Conservation (phyloP, 2,113 vertebrate genomes). For the Phalacrocorax aristotelis region DNA sequence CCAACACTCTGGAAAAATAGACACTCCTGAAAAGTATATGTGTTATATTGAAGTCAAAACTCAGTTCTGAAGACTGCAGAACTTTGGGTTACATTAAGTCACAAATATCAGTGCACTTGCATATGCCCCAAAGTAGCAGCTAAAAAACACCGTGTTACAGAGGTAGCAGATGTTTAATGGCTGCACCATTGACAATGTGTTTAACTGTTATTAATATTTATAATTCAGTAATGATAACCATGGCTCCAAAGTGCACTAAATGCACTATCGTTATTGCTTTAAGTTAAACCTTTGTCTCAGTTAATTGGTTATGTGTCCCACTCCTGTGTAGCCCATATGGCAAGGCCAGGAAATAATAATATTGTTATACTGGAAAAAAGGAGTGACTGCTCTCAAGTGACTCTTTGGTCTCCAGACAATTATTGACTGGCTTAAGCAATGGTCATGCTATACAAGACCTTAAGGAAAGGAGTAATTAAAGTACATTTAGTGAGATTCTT, state of each 20-base stretch:
- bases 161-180: slow-evolving; percentile 68
- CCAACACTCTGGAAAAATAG: not conserved
- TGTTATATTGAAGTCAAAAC: not conserved
- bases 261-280: slow-evolving; percentile 51
- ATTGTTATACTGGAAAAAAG: slow-evolving; percentile 34
- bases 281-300: slow-evolving; percentile 59
- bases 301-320: slow-evolving; percentile 37
- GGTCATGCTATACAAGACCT: not conserved
- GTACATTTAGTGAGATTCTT: not conserved
- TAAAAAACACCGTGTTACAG: slow-evolving; percentile 24
- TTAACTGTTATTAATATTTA: slow-evolving; percentile 74
- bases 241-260: slow-evolving; percentile 60
- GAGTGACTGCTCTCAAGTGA: not conserved
- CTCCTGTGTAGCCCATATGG: slow-evolving; percentile 30
- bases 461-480: slow-evolving; percentile 12
- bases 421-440: slow-evolving; percentile 32
- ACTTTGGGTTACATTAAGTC: not conserved
- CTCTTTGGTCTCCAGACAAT: slow-evolving; percentile 29
- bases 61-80: not conserved
- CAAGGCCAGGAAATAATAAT: slow-evolving; percentile 55
- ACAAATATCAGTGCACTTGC: not conserved
- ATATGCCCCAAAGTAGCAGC: not conserved
- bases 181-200: slow-evolving; percentile 56
- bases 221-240: slow-evolving; percentile 59
- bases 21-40: not conserved